Evolutionary conservation across 2,888 invertebrate species (phyloP), one percentile per base, ranked within the genome.

Genomic region (Theodoxus fluviatilis): DNA sequence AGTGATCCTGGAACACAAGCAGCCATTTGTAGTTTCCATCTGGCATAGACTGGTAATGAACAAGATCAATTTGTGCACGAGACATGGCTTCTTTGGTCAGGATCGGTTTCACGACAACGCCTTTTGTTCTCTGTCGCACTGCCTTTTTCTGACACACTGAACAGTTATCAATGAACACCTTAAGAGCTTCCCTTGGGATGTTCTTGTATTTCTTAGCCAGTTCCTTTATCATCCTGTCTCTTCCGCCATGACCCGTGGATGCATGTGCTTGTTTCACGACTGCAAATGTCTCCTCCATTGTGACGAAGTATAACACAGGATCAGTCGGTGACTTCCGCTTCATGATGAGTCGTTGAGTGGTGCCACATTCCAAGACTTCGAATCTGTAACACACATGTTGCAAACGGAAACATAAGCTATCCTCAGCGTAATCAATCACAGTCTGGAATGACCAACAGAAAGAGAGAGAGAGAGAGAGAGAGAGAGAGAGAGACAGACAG

Each of bases 171-270:
- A 59, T 68, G 59, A 59, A 68, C n/a, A 59, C 28, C 28, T 68
- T 59, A 12, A 59, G 2, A 33, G 18, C 22, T 40, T 40, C 40
- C 22, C 59, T 25, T 15, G 35, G 15, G 15, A 68, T 31, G 35
- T 68, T 68, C 18, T 57, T 59, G 43, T 28, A 68, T 18, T 59
- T 68, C 59, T 43, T 25, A 25, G 25, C 25, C 15, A 57, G 35
- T 59, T 68, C 59, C 25, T 59, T 68, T 15, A 59, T 38, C 68
- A 68, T 68, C 40, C 57, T 57, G 43, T 59, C 68, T 9, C 68
- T 3, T 6, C 59, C 59, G 7, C 59, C 38, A 55, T 68, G 61
- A n/a, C 59, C 68, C 4, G 68, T 68, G 7, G 59, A 25, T 18
- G 59, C 6, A 25, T 68, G 68, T n/a, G 38, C 68, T 18, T 18